phyloP scores from a whole-genome alignment of 2,797 vertebrate species.

The Synanceia verrucosa region DNA sequence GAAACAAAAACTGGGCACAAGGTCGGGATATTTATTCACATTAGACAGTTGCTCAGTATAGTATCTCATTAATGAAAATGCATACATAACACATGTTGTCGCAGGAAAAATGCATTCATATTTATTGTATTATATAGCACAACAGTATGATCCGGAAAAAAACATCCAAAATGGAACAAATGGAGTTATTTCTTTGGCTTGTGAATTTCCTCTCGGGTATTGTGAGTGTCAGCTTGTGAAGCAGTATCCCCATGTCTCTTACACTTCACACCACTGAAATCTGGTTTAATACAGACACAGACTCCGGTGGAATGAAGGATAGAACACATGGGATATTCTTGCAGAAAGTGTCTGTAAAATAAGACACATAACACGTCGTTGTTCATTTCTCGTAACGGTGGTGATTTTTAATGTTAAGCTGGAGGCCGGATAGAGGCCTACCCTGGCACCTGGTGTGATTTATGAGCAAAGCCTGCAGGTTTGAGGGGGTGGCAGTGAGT shows the following conservation, averaged over 20 bases:
- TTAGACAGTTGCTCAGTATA: slow-evolving; percentile 17
- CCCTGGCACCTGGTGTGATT: slow-evolving; percentile 58
- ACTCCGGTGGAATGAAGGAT: slow-evolving; percentile 99
- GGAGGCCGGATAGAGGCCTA: slow-evolving; percentile 25
- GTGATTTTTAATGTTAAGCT: slow-evolving; percentile 25
- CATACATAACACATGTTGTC: background rate
- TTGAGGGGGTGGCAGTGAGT: slow-evolving; percentile 46
- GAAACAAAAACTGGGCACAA: slow-evolving; percentile 37
- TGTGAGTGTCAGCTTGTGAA: slow-evolving; percentile 25
- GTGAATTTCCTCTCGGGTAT: slow-evolving; percentile 5
- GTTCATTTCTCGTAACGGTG: slow-evolving; percentile 1
- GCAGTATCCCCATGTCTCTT: slow-evolving; percentile 89
- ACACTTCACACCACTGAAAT: slow-evolving; percentile 99
- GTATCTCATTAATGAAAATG: slow-evolving; percentile 14
- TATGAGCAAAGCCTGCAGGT: slow-evolving; percentile 57
- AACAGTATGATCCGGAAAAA: background rate
- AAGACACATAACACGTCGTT: slow-evolving; percentile 10
- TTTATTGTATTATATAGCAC: background rate
- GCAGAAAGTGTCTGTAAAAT: slow-evolving; percentile 49
- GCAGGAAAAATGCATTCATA: background rate
- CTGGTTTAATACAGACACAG: slow-evolving; percentile 94
- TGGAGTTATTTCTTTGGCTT: slow-evolving; percentile 2
- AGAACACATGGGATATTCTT: slow-evolving; percentile 90
- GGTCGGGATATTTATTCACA: slow-evolving; percentile 63
- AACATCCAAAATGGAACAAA: background rate